Percentiles rank a stretch among this genome's conserved stretches.
Conservation (phyloP, 2,797 vertebrate genomes). For the Pyrocephalus nanus region DNA sequence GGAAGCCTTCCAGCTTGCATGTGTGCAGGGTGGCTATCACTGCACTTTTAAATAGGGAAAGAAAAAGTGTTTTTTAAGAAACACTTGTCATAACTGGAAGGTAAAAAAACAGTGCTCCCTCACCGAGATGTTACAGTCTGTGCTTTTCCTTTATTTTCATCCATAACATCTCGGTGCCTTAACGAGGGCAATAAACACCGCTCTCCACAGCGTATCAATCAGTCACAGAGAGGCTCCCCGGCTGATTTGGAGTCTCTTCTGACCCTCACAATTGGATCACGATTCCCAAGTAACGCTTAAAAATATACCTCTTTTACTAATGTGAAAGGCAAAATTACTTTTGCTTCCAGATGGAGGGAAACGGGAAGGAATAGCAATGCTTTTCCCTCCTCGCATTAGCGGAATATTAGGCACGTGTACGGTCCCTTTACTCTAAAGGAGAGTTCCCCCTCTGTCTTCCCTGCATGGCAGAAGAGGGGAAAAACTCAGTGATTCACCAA, state of each 20-base stretch:
- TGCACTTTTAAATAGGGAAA: not conserved
- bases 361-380: not conserved
- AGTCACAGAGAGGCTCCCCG: not conserved
- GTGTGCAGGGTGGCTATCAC: not conserved
- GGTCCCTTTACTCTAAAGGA: not conserved
- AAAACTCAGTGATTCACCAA: not conserved
- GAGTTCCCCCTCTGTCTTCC: not conserved
- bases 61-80: not conserved
- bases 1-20: not conserved
- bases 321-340: not conserved
- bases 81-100: not conserved
- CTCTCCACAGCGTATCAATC: not conserved
- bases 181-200: not conserved
- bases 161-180: not conserved
- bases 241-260: not conserved
- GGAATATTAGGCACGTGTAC: not conserved
- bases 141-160: not conserved
- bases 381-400: not conserved
- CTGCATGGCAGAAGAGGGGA: not conserved
- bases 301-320: not conserved
- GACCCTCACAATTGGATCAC: not conserved
- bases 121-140: rapidly evolving
- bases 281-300: not conserved
- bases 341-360: not conserved
- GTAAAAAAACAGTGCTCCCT: not conserved